phyloP scores from a whole-genome alignment of 2,888 invertebrate species.

The Leistus spinibarbis region DNA sequence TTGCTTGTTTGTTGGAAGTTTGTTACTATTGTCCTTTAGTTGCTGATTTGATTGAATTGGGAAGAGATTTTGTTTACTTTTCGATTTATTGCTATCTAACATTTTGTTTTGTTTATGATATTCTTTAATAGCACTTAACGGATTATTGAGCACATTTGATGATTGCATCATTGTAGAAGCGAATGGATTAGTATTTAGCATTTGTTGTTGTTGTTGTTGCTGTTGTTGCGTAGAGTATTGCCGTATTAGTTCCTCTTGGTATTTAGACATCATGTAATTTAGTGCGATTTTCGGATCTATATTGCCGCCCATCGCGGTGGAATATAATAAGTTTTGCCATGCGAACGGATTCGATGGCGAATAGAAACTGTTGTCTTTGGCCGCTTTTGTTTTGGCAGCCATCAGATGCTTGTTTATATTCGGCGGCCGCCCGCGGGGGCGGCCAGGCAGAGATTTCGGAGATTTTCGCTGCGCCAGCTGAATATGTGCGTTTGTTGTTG shows the following conservation, averaged over 20 bases:
- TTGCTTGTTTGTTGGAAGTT: too few species aligned
- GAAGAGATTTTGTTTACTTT: too few species aligned
- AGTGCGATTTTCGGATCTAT: conserved; percentile 48
- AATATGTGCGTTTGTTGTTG: too few species aligned
- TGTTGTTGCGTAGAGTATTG: conserved; percentile 54
- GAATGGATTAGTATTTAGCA: conserved; percentile 11
- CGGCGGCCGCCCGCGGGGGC: conserved; percentile 62
- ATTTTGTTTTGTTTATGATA: too few species aligned
- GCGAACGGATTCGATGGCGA: conserved; percentile 48
- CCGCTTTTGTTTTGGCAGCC: conserved; percentile 48
- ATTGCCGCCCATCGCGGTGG: background rate
- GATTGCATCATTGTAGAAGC: background rate
- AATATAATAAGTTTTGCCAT: conserved; percentile 26
- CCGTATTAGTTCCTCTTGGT: conserved; percentile 56
- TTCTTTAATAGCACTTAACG: conserved; percentile 45
- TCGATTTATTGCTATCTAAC: too few species aligned
- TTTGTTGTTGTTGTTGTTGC: background rate
- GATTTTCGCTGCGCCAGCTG: conserved; percentile 46
- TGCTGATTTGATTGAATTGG: conserved; percentile 25
- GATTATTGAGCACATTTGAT: conserved; percentile 43
- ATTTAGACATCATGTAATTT: conserved; percentile 54
- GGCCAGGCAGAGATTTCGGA: conserved; percentile 48
- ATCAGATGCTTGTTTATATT: conserved; percentile 52
- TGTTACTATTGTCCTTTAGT: conserved; percentile 29
- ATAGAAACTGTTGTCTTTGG: conserved; percentile 45